Evolutionary conservation across 2,888 invertebrate species (phyloP).

Genomic region (Hirtodrosophila confusa): DNA sequence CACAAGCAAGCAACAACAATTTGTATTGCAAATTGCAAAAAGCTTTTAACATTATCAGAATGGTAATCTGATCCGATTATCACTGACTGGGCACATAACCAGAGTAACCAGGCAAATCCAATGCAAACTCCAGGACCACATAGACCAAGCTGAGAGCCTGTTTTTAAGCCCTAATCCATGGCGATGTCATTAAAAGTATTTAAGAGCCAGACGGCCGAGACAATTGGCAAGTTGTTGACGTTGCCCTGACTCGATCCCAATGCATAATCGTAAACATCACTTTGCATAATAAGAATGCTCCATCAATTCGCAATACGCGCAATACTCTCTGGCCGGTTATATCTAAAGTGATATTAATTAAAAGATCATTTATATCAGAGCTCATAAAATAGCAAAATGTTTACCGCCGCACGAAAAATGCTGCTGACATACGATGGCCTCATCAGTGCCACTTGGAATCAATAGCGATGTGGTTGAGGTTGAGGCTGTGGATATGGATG

Average conservation of each 20-base stretch:
- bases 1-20: conserved; percentile 56
- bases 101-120: conserved; percentile 32
- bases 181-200: conserved; percentile 75
- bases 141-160: conserved; percentile 31
- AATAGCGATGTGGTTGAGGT: conserved; percentile 48
- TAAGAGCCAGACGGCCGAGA: conserved; percentile 57
- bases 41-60: conserved; percentile 74
- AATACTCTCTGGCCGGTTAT: conserved; percentile 27
- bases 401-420: conserved; percentile 55
- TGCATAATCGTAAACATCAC: conserved; percentile 80
- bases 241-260: conserved; percentile 51
- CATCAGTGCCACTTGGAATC: conserved; percentile 81
- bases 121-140: conserved; percentile 5
- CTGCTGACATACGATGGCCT: conserved; percentile 67
- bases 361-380: conserved; percentile 81
- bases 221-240: conserved; percentile 55
- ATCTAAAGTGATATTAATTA: conserved; percentile 82
- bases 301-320: conserved; percentile 69
- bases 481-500: conserved; percentile 19
- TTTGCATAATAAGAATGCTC: conserved; percentile 82
- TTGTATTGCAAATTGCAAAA: conserved; percentile 77
- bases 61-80: conserved; percentile 78
- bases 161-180: conserved; percentile 65
- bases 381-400: conserved; percentile 79
- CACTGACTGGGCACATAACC: conserved; percentile 70